Evolutionary conservation across 2,797 vertebrate species (phyloP), one percentile per base, ranked within the genome.

Genomic region (Otolemur crassicaudatus): DNA sequence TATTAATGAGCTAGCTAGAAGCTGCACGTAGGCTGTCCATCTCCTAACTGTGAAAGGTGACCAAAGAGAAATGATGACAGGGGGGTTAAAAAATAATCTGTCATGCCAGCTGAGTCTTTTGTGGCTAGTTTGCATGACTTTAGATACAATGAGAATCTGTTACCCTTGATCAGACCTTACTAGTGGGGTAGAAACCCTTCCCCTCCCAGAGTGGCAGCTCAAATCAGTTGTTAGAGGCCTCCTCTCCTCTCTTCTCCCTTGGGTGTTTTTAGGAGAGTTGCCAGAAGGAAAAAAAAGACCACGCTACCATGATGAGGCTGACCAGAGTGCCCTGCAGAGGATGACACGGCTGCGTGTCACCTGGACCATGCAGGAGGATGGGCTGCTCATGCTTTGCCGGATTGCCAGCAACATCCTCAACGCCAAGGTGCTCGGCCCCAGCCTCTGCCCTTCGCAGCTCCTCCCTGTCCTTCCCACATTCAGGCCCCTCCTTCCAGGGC

Each of bases 361-460:
- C 86, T 99, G 99, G 99, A 99, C 99, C 0, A 96, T 99, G 10
- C 99, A 99, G 93, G 99, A 99, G 91, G 99, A 99, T 97, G 99
- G 99, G 0, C 98, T 99, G 94, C 98, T 99, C 69, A 99, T 99
- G 99, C 99, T 99, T 16, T 99, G 99, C 97, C 98, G 99, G 0
- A 99, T 99, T 3, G 99, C 99, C n/a, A 99, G 99, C 53, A 99
- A 99, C 6, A 98, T 99, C 92, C 99, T 99, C 95, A 99, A 99
- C 70, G 98, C 98, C 98, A 99, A 99, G 99, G 99, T 99, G 31
- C 25, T n/a, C 1, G 0, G 56, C 40, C 34, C 31, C 31, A 11
- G 43, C 10, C 46, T 19, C 43, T 37, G 16, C 17, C 23, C 16
- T 76, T 43, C 43, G 0, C 31, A 56, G 43, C 22, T 19, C 9